phyloP scores from a whole-genome alignment of 1,140 invertebrate genomes.

The Muscidifurax raptorellus region DNA sequence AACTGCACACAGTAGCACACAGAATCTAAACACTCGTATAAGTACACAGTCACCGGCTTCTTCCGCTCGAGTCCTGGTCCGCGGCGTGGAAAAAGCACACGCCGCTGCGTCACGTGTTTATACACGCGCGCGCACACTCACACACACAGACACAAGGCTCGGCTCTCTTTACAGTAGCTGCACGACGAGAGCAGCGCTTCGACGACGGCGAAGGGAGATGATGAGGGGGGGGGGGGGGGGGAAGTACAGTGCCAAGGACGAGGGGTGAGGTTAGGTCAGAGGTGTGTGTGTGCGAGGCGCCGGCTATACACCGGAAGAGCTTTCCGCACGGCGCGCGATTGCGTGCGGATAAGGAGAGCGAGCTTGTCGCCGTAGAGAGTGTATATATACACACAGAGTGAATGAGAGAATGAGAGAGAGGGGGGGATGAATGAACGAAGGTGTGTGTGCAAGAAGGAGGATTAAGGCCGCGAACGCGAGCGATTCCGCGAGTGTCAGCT shows the following conservation, averaged over 20 bases:
- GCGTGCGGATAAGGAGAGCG: not conserved
- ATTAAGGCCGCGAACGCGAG: slow-evolving; percentile 35
- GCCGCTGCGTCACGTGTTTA: not conserved
- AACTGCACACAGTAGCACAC: not conserved
- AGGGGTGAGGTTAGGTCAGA: slow-evolving; percentile 14
- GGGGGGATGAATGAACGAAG: not conserved
- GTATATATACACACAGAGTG: not conserved
- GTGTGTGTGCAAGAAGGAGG: not conserved
- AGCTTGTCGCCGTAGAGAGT: not conserved
- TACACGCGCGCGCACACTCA: not conserved
- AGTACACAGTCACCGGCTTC: not conserved
- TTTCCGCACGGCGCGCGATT: not conserved
- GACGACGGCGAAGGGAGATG: not conserved
- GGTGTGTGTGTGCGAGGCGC: not conserved
- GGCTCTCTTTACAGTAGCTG: not conserved
- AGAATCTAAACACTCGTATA: not conserved
- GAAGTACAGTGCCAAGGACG: slow-evolving; percentile 3
- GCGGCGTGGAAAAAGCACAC: not conserved
- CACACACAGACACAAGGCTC: not conserved
- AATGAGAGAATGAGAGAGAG: not conserved
- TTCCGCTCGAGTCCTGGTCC: not conserved
- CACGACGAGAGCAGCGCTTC: not conserved
- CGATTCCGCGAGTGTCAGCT: slow-evolving; percentile 26
- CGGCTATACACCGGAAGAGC: not conserved
- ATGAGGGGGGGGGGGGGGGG: not conserved